Percentiles rank a stretch among this genome's conserved stretches.
phyloP scores from a whole-genome alignment of 2,888 invertebrate genomes.

The Phytoseiulus persimilis region DNA sequence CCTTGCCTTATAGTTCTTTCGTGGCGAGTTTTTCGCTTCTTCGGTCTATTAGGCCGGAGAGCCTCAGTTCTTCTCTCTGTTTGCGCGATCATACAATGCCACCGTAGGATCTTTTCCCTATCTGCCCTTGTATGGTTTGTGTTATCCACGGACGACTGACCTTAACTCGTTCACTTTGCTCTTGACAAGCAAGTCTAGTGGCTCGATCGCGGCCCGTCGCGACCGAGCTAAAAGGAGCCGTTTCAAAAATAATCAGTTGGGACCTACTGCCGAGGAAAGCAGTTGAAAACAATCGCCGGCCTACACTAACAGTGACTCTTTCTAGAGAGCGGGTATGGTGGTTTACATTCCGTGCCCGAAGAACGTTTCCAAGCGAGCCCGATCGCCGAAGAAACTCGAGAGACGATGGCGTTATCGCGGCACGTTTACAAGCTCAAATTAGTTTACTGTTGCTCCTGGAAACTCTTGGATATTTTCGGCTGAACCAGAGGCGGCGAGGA shows the following conservation, averaged over 20 bases:
- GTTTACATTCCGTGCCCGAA: too few species aligned
- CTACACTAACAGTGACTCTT: too few species aligned
- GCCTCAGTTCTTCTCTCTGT: neutral
- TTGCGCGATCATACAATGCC: neutral
- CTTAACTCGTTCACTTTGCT: too few species aligned
- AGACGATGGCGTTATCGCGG: neutral
- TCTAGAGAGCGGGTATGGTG: too few species aligned
- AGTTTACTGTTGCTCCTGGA: neutral
- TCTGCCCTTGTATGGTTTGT: neutral
- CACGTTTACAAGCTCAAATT: neutral
- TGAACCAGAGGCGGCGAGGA: neutral
- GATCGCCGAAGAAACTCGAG: neutral
- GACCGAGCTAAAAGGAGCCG: too few species aligned
- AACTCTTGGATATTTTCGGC: neutral
- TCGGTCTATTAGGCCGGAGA: neutral
- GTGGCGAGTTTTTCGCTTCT: neutral
- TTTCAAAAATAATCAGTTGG: too few species aligned
- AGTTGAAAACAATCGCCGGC: too few species aligned
- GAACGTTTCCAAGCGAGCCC: neutral
- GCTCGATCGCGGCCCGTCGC: too few species aligned
- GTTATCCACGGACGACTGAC: neutral
- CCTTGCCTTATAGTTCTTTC: neutral
- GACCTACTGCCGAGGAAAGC: too few species aligned
- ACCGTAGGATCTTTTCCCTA: neutral
- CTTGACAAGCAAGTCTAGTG: too few species aligned